A percentile compares a stretch with the other conserved stretches of the same genome.
Evolutionary conservation across 2,797 vertebrate species (phyloP).

Genomic region (Microctenopoma steveboyesi): DNA sequence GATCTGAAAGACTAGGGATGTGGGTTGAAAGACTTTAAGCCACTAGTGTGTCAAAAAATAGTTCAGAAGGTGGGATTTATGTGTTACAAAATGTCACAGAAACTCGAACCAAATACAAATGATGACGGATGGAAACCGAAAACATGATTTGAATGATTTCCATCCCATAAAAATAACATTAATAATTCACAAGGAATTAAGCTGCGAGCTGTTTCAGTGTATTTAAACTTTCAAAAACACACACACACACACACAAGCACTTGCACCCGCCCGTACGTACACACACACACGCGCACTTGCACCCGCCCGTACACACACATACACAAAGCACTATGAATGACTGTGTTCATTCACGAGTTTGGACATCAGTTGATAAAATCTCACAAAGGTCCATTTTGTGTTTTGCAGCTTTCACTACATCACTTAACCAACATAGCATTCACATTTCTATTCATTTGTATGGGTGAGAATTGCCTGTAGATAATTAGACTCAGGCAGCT

Average conservation of each 20-base stretch:
- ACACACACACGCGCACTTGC: conserved; percentile 14
- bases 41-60: conserved; percentile 50
- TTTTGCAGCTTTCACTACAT: conserved; percentile 13
- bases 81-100: conserved; percentile 25
- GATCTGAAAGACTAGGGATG: conserved; percentile 47
- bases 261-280: conserved; percentile 4
- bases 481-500: not conserved
- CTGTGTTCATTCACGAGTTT: conserved; percentile 25
- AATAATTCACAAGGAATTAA: conserved; percentile 20
- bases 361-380: conserved; percentile 11
- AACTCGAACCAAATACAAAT: conserved; percentile 4
- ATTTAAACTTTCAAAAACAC: conserved; percentile 19
- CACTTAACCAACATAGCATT: conserved; percentile 5
- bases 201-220: conserved; percentile 17
- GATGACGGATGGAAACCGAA: not conserved
- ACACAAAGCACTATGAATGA: conserved; percentile 43
- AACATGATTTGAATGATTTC: conserved; percentile 14
- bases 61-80: conserved; percentile 20
- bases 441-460: not conserved
- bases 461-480: not conserved
- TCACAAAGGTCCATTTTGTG: conserved; percentile 17
- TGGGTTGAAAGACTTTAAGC: conserved; percentile 42
- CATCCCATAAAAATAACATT: conserved; percentile 13
- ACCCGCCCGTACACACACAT: conserved; percentile 19
- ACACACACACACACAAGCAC: not conserved